phyloP scores from a whole-genome alignment of 2,113 vertebrate species.

The Diadophis punctatus region DNA sequence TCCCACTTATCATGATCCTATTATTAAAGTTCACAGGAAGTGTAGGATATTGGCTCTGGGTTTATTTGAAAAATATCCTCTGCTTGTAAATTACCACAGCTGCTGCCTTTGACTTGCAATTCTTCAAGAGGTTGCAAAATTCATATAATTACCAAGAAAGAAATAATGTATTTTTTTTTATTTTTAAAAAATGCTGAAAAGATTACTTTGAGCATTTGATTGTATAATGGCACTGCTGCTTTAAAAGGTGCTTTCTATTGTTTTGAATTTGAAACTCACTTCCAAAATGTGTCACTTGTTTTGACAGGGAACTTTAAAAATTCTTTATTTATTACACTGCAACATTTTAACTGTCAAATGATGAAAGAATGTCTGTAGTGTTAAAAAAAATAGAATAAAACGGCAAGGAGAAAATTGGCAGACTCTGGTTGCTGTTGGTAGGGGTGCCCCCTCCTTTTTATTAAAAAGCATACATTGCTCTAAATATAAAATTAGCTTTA shows the following conservation, averaged over 20 bases:
- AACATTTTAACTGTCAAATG: slow-evolving; percentile 81
- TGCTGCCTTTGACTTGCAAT: slow-evolving; percentile 16
- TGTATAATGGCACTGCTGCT: slow-evolving; percentile 80
- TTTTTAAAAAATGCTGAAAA: slow-evolving; percentile 75
- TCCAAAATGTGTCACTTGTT: slow-evolving; percentile 79
- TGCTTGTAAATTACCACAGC: slow-evolving; percentile 64
- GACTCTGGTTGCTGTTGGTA: slow-evolving; percentile 72
- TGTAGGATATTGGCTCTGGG: slow-evolving; percentile 35
- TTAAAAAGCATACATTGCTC: slow-evolving; percentile 56
- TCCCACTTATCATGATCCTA: not conserved
- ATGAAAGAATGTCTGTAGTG: slow-evolving; percentile 79
- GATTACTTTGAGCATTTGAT: slow-evolving; percentile 78
- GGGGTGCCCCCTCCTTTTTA: not conserved
- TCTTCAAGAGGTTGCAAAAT: slow-evolving; percentile 10
- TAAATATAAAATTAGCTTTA: slow-evolving; percentile 71
- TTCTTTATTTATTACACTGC: slow-evolving; percentile 81
- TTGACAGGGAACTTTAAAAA: slow-evolving; percentile 78
- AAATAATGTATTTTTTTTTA: slow-evolving; percentile 47
- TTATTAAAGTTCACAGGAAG: slow-evolving; percentile 38
- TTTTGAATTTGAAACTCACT: slow-evolving; percentile 73
- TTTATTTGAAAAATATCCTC: slow-evolving; percentile 49
- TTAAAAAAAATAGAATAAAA: slow-evolving; percentile 76
- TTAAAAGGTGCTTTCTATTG: slow-evolving; percentile 80
- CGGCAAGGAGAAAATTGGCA: slow-evolving; percentile 70
- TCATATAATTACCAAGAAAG: slow-evolving; percentile 16